A percentile compares a stretch with the other conserved stretches of the same genome.
Conservation (phyloP, 2,888 invertebrate species). For the Candidula unifasciata region DNA sequence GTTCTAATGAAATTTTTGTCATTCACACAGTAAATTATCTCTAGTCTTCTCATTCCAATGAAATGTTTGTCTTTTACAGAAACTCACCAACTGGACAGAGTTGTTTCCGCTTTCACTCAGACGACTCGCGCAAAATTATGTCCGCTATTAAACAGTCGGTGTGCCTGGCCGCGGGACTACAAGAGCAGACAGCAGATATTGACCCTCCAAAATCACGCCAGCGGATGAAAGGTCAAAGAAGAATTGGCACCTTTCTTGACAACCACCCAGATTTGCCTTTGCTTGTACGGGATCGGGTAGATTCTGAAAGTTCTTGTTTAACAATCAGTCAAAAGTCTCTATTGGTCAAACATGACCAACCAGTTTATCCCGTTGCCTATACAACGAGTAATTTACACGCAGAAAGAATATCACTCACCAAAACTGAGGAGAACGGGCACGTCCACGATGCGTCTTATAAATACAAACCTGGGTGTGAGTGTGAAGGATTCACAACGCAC, state of each 20-base stretch:
- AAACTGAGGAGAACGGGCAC: not conserved
- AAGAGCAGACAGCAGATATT: not conserved
- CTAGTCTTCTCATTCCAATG: no score
- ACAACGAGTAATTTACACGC: not conserved
- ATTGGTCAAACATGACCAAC: not conserved
- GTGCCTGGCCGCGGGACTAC: constrained; percentile 32
- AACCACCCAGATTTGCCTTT: not conserved
- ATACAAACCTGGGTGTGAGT: no score
- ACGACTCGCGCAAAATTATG: constrained; percentile 36
- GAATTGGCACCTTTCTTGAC: not conserved
- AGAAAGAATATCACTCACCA: not conserved
- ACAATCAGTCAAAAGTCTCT: not conserved
- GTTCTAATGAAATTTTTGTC: no score
- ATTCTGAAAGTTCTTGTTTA: constrained; percentile 29
- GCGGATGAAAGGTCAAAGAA: constrained; percentile 13
- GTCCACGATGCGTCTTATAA: no score
- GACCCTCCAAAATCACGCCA: not conserved
- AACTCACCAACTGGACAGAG: constrained; percentile 47
- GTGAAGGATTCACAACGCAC: no score
- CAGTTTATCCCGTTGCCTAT: not conserved
- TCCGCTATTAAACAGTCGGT: constrained; percentile 41
- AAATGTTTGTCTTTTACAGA: constrained; percentile 9
- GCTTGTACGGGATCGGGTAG: not conserved
- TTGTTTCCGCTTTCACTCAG: constrained; percentile 17
- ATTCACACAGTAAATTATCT: no score